Conservation (phyloP, 2,113 vertebrate species). For the Bubalus kerabau region DNA sequence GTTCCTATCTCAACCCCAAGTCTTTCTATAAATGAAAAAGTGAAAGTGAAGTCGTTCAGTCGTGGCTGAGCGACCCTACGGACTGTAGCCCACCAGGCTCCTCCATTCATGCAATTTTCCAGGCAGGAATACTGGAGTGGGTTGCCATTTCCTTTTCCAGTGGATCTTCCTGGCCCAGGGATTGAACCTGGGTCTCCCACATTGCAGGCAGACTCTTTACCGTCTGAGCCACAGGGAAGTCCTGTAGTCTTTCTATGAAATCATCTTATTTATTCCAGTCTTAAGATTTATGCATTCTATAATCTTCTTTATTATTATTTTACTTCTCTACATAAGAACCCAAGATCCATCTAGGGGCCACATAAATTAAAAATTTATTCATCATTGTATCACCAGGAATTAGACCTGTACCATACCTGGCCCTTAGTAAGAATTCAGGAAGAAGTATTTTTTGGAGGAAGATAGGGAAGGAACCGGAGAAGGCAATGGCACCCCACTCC, state of each 20-base stretch:
- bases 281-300: neutral
- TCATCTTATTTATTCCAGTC: neutral
- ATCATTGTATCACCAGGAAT: neutral
- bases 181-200: neutral
- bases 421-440: neutral
- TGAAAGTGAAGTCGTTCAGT: neutral
- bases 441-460: neutral
- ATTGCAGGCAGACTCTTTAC: neutral
- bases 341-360: neutral
- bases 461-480: neutral
- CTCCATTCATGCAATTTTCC: no score
- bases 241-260: neutral
- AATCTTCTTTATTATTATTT: neutral
- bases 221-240: neutral
- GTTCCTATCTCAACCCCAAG: neutral
- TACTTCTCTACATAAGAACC: neutral
- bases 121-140: no score
- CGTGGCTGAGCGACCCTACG: neutral
- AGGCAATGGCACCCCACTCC: no score
- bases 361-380: neutral
- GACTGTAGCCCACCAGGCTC: no score
- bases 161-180: neutral
- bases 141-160: no score
- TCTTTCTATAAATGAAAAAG: neutral
- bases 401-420: neutral